Base-by-base conservation (phyloP, 2,113 vertebrate species). In the Pycnonotus jocosus region DNA sequence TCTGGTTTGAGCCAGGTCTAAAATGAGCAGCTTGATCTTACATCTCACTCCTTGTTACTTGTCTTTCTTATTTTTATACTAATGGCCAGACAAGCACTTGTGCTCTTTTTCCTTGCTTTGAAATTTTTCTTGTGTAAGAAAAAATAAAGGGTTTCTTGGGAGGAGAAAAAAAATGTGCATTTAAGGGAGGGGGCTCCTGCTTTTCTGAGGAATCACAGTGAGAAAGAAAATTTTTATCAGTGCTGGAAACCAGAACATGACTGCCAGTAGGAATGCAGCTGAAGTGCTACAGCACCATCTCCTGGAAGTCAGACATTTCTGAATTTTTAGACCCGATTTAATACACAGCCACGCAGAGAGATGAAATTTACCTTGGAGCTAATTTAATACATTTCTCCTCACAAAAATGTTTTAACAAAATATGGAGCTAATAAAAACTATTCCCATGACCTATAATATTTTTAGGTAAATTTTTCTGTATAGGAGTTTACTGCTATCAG, bases 241-340 rank as follows among this genome's bases (percentile, higher is more conserved):
- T 56, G 12, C 21, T 31, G 35, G 58, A 73, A 90, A 37, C 18
- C 24, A 50, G 40, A 81, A 40, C 42, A 15, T 8, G 33, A 23
- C 53, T 71, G 45, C 33, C 1, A 0, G 30, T 6, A 56, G 42
- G 35, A 72, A 74, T 14, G 45, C 37, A 91, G 88, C 12, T 82
- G 73, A 96, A 97, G 94, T 50, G 44, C 88, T 90, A 76, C 38
- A 96, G 83, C 95, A 91, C 97, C 97, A 97, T 94, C 97, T 97
- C 82, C 96, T 97, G 97, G 97, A 92, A 86, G 37, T 8, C 6
- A 4, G 17, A 35, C 9, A 37, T 61, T 48, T 79, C 38, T 71
- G 70, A 45, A 47, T 77, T 84, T 31, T 42, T 50, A 60, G 68
- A 56, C 12, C 2, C 0, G 9, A 20, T 53, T 60, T 68, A 42